Evolutionary conservation across 2,888 invertebrate species (phyloP).

Genomic region (Holacanthella duospinosa): DNA sequence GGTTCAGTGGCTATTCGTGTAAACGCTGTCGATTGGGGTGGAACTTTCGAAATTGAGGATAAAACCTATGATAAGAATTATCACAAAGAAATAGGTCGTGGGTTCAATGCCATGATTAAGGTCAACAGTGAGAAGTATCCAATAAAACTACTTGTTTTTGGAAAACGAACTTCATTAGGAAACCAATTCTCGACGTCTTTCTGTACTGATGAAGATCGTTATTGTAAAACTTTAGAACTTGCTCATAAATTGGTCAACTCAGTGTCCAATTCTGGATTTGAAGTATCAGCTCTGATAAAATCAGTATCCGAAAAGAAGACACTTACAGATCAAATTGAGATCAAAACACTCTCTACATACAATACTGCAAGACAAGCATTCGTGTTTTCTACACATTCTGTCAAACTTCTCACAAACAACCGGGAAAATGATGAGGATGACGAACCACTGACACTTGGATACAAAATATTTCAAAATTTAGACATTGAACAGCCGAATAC

Average conservation of each 20-base stretch:
- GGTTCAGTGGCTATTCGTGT: slow-evolving; percentile 21
- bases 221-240: slow-evolving; percentile 21
- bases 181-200: slow-evolving; percentile 21
- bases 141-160: slow-evolving; percentile 22
- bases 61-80: slow-evolving; percentile 20
- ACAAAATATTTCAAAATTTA: slow-evolving; percentile 41
- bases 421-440: slow-evolving; percentile 16
- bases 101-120: slow-evolving; percentile 20
- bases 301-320: background rate
- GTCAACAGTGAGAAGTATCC: slow-evolving; percentile 16
- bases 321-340: slow-evolving; percentile 1
- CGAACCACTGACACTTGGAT: slow-evolving; percentile 23
- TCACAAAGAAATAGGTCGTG: slow-evolving; percentile 32
- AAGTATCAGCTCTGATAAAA: background rate
- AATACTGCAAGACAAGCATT: slow-evolving; percentile 2
- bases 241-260: background rate
- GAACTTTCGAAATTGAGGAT: slow-evolving; percentile 32
- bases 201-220: slow-evolving; percentile 20
- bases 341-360: slow-evolving; percentile 9
- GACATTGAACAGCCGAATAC: slow-evolving; percentile 44
- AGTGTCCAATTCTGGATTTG: background rate
- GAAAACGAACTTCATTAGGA: slow-evolving; percentile 32
- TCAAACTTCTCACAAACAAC: slow-evolving; percentile 24
- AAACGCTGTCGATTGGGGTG: slow-evolving; percentile 17
- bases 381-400: slow-evolving; percentile 20